These are phyloP conservation scores for Phaetusa simplex DNA, from an alignment of 2,113 vertebrate genomes.

Conservation along the genomic window DNA sequence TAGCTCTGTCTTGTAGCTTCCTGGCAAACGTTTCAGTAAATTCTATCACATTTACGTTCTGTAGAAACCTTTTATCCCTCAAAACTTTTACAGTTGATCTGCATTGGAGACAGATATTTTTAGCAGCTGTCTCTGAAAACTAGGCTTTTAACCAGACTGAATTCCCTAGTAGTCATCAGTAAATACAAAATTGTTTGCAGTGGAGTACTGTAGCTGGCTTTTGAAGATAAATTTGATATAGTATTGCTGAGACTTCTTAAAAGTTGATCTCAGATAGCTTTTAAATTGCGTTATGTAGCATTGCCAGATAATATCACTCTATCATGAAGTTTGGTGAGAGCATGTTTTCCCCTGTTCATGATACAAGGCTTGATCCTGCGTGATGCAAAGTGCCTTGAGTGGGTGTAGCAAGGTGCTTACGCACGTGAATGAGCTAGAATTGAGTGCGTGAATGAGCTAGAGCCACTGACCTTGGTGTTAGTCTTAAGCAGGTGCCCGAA, in stretches of 20 bases:
- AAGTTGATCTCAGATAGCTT: neutral
- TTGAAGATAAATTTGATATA: neutral
- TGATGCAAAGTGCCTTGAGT: neutral
- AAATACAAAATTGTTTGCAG: neutral
- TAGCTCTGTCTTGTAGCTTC: neutral
- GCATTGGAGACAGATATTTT: neutral
- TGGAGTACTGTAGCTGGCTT: neutral
- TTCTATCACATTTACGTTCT: neutral
- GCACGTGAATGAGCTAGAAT: neutral
- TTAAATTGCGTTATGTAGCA: neutral
- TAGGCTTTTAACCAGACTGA: neutral
- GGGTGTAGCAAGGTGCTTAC: neutral
- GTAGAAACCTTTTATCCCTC: neutral
- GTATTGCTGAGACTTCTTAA: neutral
- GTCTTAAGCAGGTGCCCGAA: neutral
- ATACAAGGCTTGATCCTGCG: neutral
- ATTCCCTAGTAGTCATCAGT: neutral
- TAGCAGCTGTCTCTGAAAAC: neutral
- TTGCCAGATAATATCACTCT: neutral
- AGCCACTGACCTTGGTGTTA: neutral
- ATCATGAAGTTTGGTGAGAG: neutral
- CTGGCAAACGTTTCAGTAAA: neutral
- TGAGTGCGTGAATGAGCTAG: neutral
- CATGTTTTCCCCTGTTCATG: neutral
- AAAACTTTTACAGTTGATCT: neutral